Base-by-base conservation (phyloP, 92 coral and sea anemone genomes). In the Epizoanthus rinbou region DNA sequence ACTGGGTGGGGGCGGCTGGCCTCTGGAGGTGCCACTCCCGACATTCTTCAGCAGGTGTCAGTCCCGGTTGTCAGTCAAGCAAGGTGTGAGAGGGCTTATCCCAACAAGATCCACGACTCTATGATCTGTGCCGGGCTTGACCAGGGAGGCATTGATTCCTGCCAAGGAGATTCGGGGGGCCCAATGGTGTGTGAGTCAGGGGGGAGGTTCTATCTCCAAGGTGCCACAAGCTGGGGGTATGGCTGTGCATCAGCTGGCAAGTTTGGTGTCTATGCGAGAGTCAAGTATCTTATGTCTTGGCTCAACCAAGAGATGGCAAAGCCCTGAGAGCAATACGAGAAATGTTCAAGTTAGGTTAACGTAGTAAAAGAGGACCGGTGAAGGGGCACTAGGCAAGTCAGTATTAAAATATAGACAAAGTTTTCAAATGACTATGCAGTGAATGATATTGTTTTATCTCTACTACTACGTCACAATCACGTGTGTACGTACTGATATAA, bases 1-100 rank as follows among this genome's bases (percentile, higher is more conserved):
- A 91, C 97, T 25, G 97, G 97, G n/a, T 93, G 94, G 94, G 97
- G 97, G 4, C 86, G 89, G n/a, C 81, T 91, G 8, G 45, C 94
- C 10, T 84, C 94, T 15, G 94, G 93, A 5, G 94, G 94, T 4
- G 54, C 84, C 11, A 28, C 82, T 0, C 87, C 93, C 18, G 79
- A 80, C 62, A 18, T 52, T 35, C 93, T 92, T 35, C 92, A 80
- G 41, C 90, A 88, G 35, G 93, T 88, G 15, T 17, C 73, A 15
- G 94, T 93, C n/a, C 95, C 93, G 3, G 71, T 93, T 16, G 91
- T 63, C 13, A 69, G 94, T 72, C 88, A 73, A 28, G 81, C 60
- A 37, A 87, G 90, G 58, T 91, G 97, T 63, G 90, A 85, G 71
- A 86, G 57, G 14, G 85, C 93, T 14, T 81, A 86, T 37, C 89